Conservation (phyloP, 2,797 vertebrate genomes). For the Enoplosus armatus region DNA sequence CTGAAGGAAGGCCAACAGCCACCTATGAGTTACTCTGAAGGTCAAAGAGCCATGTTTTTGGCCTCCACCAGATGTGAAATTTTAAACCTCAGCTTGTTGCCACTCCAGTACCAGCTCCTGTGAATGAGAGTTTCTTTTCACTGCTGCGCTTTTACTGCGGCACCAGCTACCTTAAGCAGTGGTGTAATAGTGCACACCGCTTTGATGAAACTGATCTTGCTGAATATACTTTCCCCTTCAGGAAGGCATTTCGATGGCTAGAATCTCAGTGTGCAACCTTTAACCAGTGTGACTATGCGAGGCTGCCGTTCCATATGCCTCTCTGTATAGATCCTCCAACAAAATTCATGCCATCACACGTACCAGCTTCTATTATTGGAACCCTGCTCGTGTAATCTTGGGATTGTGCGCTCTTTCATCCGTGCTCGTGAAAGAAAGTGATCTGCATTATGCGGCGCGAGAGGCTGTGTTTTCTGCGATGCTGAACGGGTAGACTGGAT, state of each 20-base stretch:
- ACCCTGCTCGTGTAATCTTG: conserved; percentile 11
- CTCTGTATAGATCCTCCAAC: conserved; percentile 8
- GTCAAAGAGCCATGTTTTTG: background rate
- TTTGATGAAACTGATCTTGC: conserved; percentile 24
- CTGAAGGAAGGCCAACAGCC: background rate
- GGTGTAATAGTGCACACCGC: background rate
- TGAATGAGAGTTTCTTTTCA: background rate
- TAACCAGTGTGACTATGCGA: conserved; percentile 10
- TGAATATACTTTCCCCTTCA: conserved; percentile 19
- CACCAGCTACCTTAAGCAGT: background rate
- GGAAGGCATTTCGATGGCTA: conserved; percentile 26
- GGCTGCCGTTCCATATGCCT: background rate
- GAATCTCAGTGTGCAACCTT: conserved; percentile 22
- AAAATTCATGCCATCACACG: conserved; percentile 14
- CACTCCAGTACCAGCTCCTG: background rate
- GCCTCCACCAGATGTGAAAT: background rate
- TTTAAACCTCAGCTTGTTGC: background rate
- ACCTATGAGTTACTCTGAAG: background rate
- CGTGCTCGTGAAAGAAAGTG: conserved; percentile 4
- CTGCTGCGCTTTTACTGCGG: background rate
- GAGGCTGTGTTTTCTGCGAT: conserved; percentile 4
- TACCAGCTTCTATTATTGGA: conserved; percentile 22
- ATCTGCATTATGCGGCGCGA: background rate
- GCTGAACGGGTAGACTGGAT: conserved; percentile 1
- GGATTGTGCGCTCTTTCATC: conserved; percentile 17